A percentile compares a stretch with the other conserved stretches of the same genome.
Conservation (phyloP, 1,140 invertebrate genomes). For the Drosophila nikananu region DNA sequence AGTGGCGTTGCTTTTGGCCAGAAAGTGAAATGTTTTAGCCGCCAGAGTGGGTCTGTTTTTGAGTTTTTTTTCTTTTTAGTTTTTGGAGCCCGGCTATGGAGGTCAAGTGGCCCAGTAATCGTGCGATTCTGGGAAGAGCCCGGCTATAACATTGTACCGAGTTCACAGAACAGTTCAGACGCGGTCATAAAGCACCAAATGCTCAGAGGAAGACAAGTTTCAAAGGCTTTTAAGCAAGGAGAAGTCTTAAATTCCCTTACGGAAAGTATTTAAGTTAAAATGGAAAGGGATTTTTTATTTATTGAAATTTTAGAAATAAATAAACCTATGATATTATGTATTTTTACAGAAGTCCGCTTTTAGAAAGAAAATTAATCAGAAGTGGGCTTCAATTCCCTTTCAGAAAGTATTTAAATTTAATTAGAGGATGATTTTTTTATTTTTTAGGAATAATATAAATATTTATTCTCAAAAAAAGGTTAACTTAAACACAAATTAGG, state of each 20-base stretch:
- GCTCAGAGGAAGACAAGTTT: constrained; percentile 36
- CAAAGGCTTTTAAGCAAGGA: constrained; percentile 13
- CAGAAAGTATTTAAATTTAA: not conserved
- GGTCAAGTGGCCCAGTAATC: constrained; percentile 59
- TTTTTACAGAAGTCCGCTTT: no score
- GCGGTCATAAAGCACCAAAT: constrained; percentile 77
- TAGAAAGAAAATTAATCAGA: no score
- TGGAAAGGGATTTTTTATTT: not conserved
- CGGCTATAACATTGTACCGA: constrained; percentile 55
- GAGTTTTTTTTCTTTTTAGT: not conserved
- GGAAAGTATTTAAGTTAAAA: not conserved
- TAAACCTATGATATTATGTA: no score
- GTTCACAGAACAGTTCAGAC: constrained; percentile 42
- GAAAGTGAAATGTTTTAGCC: constrained; percentile 73
- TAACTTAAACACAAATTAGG: not conserved
- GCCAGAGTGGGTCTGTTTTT: constrained; percentile 46
- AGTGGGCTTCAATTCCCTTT: not conserved
- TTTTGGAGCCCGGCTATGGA: constrained; percentile 45
- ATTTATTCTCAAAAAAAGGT: not conserved
- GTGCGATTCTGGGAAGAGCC: constrained; percentile 62
- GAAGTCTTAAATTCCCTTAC: constrained; percentile 2
- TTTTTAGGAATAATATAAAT: not conserved
- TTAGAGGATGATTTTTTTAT: no score
- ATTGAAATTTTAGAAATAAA: not conserved
- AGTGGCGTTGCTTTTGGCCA: constrained; percentile 30